phyloP scores from a whole-genome alignment of 2,113 vertebrate species.

The Ornithorhynchus anatinus region DNA sequence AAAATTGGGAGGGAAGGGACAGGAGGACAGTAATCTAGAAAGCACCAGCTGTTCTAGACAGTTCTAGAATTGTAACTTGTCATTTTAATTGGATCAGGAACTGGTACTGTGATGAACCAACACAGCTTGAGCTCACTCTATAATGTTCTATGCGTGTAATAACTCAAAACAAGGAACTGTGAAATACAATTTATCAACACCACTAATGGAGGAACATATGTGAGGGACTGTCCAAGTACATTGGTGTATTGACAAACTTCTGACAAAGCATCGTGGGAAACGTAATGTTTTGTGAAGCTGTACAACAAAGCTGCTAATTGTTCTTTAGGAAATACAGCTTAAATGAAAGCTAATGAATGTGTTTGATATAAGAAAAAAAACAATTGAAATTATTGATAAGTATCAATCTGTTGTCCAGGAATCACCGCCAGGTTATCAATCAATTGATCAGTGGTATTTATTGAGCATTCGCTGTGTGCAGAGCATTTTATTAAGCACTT shows the following conservation, averaged over 20 bases:
- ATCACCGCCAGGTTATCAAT: background rate
- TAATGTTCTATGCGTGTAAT: background rate
- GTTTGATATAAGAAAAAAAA: background rate
- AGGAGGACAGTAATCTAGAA: background rate
- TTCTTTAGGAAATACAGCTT: background rate
- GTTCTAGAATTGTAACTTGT: background rate
- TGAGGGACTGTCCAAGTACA: background rate
- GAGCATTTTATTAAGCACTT: too few relatives aligned
- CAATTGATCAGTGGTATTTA: too few relatives aligned
- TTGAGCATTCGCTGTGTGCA: too few relatives aligned
- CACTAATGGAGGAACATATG: background rate
- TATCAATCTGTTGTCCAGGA: background rate
- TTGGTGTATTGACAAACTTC: background rate
- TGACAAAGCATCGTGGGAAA: background rate
- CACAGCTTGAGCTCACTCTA: background rate
- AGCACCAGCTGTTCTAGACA: background rate
- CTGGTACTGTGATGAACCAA: background rate
- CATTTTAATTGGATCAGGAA: constrained; percentile 24
- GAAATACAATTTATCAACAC: background rate
- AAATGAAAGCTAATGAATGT: background rate
- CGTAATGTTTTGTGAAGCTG: background rate
- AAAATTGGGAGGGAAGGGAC: too few relatives aligned
- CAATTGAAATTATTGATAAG: constrained; percentile 8
- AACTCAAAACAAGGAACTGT: background rate
- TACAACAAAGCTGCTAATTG: background rate